Conservation (phyloP, 2,888 invertebrate species). For the Agrotis clavis region DNA sequence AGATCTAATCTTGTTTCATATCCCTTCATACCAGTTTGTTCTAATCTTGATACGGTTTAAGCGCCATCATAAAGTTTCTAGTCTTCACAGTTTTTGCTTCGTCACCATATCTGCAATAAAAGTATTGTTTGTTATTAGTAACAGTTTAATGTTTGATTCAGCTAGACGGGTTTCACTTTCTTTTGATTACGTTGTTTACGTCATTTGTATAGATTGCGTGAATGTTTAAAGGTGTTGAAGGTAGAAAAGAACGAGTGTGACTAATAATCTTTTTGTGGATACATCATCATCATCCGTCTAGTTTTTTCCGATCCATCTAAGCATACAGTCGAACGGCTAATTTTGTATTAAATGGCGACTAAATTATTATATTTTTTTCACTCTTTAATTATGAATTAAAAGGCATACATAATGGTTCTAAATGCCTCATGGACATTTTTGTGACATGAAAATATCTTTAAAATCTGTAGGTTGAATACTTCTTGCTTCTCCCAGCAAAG, state of each 20-base stretch:
- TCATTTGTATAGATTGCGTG: slow-evolving; percentile 38
- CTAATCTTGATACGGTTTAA: slow-evolving; percentile 47
- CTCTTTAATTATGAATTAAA: no score
- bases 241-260: background rate
- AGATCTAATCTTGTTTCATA: slow-evolving; percentile 56
- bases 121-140: slow-evolving; percentile 48
- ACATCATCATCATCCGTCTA: background rate
- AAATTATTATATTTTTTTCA: no score
- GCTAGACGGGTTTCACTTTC: slow-evolving; percentile 62
- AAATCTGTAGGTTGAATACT: no score
- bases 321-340: background rate
- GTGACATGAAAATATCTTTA: no score
- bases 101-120: slow-evolving; percentile 55
- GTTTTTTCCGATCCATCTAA: background rate
- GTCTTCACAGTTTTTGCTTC: slow-evolving; percentile 43
- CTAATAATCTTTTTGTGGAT: background rate
- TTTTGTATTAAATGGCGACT: no score
- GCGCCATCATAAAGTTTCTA: slow-evolving; percentile 53
- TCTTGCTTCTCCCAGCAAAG: no score
- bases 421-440: no score
- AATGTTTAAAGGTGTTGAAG: background rate
- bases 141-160: slow-evolving; percentile 36
- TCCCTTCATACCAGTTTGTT: slow-evolving; percentile 54
- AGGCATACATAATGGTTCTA: no score
- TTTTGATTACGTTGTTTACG: slow-evolving; percentile 42